Base-by-base conservation (phyloP, 2,113 vertebrate genomes). In the Hassar affinis region DNA sequence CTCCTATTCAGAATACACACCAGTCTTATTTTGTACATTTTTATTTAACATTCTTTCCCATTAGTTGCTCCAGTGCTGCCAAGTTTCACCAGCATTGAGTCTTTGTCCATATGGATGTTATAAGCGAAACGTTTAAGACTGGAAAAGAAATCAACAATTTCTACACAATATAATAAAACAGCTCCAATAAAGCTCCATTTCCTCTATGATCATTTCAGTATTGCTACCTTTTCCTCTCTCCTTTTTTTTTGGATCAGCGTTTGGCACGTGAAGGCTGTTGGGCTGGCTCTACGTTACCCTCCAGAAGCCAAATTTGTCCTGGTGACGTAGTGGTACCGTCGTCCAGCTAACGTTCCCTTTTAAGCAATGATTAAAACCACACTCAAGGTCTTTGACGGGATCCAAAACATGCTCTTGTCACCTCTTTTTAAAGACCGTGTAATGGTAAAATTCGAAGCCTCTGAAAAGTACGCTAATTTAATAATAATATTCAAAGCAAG, bases 141-240 rank as follows among this genome's bases (percentile, higher is more conserved):
- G 83, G 77, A 80, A 79, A 84, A 79, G 52, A 74, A 61, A 79
- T 84, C 77, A 62, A 20, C 14, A 9, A 5, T 57, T 52, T 38
- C 2, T 27, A 49, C 35, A 25, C 49, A 52, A 71, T 61, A 72
- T 66, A 51, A 27, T 72, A 84, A 79, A 84, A 17, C 52, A 47
- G 20, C 20, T 49, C 77, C 77, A 79, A 79, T 62, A 79, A 84
- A 61, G 18, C 27, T 52, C 45, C n/a, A 35, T 80, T 84, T 62
- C 77, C 74, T n/a, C 38, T 69, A 25, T 35, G 17, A 69, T 78
- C 17, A 15, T 57, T 83, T n/a, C n/a, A 78, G 4, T 57, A 12
- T 74, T 72, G 51, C 76, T 45, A 62, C 56, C 66, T n/a, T 71
- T 79, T 84, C 38, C 45, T 56, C 69, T 68, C 17, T 54, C 42